These are phyloP conservation scores for Cabera pusaria DNA, from an alignment of 2,888 invertebrate species.

Conservation along the genomic window DNA sequence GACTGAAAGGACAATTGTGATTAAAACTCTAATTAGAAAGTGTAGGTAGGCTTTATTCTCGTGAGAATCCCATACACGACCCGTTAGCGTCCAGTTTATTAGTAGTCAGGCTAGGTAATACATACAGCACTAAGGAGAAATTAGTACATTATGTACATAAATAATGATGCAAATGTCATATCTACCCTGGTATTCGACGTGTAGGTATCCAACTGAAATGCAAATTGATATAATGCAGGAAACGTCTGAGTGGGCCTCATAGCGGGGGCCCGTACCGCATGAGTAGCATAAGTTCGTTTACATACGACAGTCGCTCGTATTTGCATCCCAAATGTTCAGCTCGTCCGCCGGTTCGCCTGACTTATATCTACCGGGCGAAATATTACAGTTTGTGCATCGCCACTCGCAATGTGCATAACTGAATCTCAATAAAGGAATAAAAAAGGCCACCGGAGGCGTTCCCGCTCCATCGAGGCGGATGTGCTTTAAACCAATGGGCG, in stretches of 20 bases:
- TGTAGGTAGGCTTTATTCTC: conserved; percentile 12
- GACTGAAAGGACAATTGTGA: neutral
- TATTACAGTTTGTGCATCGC: conserved; percentile 81
- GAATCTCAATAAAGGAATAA: conserved; percentile 82
- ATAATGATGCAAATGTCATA: conserved; percentile 38
- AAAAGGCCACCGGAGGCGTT: conserved; percentile 79
- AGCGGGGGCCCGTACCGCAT: conserved; percentile 76
- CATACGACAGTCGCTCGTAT: conserved; percentile 79
- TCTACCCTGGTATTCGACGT: conserved; percentile 35
- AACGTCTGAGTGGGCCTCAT: conserved; percentile 82
- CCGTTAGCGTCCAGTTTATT: conserved; percentile 30
- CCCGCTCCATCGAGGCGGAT: conserved; percentile 77
- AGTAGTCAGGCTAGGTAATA: conserved; percentile 32
- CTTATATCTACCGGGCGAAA: conserved; percentile 76
- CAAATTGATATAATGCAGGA: conserved; percentile 83
- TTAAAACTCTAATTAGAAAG: conserved; percentile 25
- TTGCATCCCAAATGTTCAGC: conserved; percentile 81
- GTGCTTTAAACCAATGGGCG: conserved; percentile 79
- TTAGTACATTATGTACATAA: conserved; percentile 32
- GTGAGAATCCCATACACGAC: conserved; percentile 28
- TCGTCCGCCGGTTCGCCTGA: conserved; percentile 64
- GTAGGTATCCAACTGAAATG: conserved; percentile 66
- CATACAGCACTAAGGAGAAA: conserved; percentile 25
- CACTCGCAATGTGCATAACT: conserved; percentile 80
- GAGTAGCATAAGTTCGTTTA: conserved; percentile 81